Evolutionary conservation across 2,888 invertebrate species (phyloP), one percentile per base, ranked within the genome.

Genomic region (Nasonovia ribisnigri): DNA sequence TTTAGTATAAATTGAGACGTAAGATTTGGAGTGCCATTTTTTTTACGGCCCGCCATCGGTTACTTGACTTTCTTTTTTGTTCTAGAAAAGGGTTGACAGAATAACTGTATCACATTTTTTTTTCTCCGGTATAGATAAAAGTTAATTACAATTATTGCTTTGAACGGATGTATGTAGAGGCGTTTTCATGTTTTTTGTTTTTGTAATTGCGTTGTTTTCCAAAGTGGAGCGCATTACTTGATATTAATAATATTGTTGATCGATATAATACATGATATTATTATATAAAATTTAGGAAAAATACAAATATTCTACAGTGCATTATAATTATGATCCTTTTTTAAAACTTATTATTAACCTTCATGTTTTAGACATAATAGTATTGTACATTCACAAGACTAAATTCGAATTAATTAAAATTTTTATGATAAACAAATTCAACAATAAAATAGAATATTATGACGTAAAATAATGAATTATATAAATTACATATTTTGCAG

Each of bases 51-150:
- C 13, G 29, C 46, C 42, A 46, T 46, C 46, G 60, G n/a, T 89
- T 89, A n/a, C 89, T 89, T 46, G 46, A 46, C 89, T 60, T 89
- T 57, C 43, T 43, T 89, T 89, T 42, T 60, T 60, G 43, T 46
- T 60, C 57, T 57, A 43, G 29, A 89, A 89, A 89, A 89, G 43
- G 24, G 43, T 60, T n/a, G 60, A 60, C 20, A 43, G n/a, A 46
- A 60, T n/a, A n/a, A n/a, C n/a, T n/a, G n/a, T 77, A 42, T 36
- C 36, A 13, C 8, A 20, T 8, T 77, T 77, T 77, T 77, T 77
- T 77, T 67, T 16, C 20, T 36, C 42, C 3, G 36, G 36, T 42
- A 77, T n/a, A 77, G 36, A 77, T 8, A 77, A 77, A 77, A 36
- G 20, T 77, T 77, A 36, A 77, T 77, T 42, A 77, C 36, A 77